A percentile compares a stretch with the other conserved stretches of the same genome.
phyloP scores from a whole-genome alignment of 1,140 invertebrate species.

The Anadara kagoshimensis region DNA sequence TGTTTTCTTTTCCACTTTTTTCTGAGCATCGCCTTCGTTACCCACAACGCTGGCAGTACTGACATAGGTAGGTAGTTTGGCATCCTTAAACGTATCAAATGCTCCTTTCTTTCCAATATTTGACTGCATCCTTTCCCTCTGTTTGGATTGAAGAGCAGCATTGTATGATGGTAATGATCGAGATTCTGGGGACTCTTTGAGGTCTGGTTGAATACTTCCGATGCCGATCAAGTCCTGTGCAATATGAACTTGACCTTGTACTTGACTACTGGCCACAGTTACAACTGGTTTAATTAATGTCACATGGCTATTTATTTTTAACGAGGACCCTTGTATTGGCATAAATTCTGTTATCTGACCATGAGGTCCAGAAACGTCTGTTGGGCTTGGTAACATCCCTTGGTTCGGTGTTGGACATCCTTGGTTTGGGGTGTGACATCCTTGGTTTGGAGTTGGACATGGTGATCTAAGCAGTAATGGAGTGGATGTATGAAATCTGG shows the following conservation, averaged over 20 bases:
- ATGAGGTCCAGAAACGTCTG: slow-evolving; percentile 6
- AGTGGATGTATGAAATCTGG: slow-evolving; percentile 33
- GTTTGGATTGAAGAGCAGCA: slow-evolving; percentile 22
- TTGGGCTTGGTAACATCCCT: slow-evolving; percentile 27
- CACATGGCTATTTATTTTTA: slow-evolving; percentile 38
- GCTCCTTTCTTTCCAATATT: slow-evolving; percentile 12
- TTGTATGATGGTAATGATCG: slow-evolving; percentile 31
- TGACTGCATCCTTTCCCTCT: not conserved
- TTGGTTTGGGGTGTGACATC: slow-evolving; percentile 7
- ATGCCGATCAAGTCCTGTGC: slow-evolving; percentile 21
- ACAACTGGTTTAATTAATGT: slow-evolving; percentile 46
- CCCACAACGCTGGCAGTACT: not conserved
- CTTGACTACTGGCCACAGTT: slow-evolving; percentile 36
- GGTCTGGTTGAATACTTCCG: slow-evolving; percentile 21
- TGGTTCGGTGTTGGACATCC: slow-evolving; percentile 9
- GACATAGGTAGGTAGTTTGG: not conserved
- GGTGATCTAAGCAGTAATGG: slow-evolving; percentile 28
- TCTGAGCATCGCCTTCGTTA: not conserved
- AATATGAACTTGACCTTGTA: slow-evolving; percentile 7
- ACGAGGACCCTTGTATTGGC: slow-evolving; percentile 47
- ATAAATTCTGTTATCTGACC: slow-evolving; percentile 38
- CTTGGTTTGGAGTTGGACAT: too few species aligned
- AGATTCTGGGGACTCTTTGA: not conserved
- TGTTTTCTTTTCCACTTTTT: not conserved
- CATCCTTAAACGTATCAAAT: slow-evolving; percentile 13